These are phyloP conservation scores for Microctenopoma steveboyesi DNA, from an alignment of 2,797 vertebrate genomes.

Conservation along the genomic window DNA sequence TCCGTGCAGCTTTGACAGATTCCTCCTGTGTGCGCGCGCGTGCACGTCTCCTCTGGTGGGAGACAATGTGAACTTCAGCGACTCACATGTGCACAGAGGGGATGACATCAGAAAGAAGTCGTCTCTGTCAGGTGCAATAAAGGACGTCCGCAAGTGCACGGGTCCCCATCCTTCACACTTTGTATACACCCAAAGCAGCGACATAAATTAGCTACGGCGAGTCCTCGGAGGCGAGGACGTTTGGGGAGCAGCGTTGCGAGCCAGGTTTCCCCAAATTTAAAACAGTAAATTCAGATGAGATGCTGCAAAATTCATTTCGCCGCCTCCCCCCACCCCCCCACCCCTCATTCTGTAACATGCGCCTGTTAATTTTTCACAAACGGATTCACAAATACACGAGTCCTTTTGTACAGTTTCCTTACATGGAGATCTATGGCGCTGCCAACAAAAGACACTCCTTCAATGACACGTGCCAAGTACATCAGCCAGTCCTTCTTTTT, in stretches of 20 bases:
- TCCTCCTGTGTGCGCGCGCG: slow-evolving; percentile 39
- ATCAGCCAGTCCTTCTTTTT: slow-evolving; percentile 83
- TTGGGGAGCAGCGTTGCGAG: slow-evolving; percentile 10
- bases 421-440: slow-evolving; percentile 81
- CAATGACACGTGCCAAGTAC: slow-evolving; percentile 85
- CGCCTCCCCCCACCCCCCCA: neutral
- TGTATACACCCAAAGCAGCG: slow-evolving; percentile 58
- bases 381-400: slow-evolving; percentile 72
- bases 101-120: slow-evolving; percentile 77
- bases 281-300: slow-evolving; percentile 53
- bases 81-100: slow-evolving; percentile 61
- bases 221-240: slow-evolving; percentile 47
- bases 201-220: slow-evolving; percentile 75
- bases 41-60: slow-evolving; percentile 51
- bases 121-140: slow-evolving; percentile 79
- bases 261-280: slow-evolving; percentile 43
- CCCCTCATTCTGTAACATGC: slow-evolving; percentile 20
- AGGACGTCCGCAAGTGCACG: slow-evolving; percentile 60
- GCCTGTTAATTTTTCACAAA: slow-evolving; percentile 74
- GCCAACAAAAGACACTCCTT: slow-evolving; percentile 83
- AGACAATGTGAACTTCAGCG: slow-evolving; percentile 68
- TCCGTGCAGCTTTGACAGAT: slow-evolving; percentile 58
- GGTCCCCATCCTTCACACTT: slow-evolving; percentile 66
- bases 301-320: slow-evolving; percentile 58
- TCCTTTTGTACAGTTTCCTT: slow-evolving; percentile 73